Percentiles rank a stretch among this genome's conserved stretches.
phyloP scores from a whole-genome alignment of 2,113 vertebrate genomes.

The Phrynosoma blainvillii region DNA sequence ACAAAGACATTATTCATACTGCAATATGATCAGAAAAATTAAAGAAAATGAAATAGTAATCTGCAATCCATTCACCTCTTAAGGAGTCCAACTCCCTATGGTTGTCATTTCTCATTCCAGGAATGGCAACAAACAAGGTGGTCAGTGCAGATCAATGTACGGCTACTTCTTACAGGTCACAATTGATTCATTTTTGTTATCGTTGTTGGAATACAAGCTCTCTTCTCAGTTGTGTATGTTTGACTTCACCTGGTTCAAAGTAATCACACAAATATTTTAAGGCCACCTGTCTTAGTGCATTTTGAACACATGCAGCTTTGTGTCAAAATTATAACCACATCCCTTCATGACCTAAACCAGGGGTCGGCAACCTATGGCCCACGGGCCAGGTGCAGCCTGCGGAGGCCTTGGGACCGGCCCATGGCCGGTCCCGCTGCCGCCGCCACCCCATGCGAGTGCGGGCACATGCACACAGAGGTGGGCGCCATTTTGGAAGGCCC shows the following conservation, averaged over 20 bases:
- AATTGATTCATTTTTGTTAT: not conserved
- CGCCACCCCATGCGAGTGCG: no score
- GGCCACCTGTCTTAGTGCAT: not conserved
- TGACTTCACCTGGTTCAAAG: not conserved
- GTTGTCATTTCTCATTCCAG: not conserved
- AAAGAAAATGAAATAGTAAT: not conserved
- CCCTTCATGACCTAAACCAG: no score
- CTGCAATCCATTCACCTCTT: not conserved
- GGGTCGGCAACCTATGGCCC: no score
- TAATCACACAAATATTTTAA: not conserved
- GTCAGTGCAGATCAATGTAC: not conserved
- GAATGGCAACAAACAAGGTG: not conserved
- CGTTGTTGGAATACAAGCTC: not conserved
- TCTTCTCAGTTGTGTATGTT: not conserved
- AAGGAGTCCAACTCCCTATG: not conserved
- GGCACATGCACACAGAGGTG: no score
- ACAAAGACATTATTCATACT: not conserved
- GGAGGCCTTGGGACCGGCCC: no score
- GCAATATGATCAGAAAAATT: not conserved
- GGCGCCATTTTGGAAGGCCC: no score
- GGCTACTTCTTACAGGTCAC: not conserved
- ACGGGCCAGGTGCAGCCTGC: no score
- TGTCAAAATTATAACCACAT: not conserved
- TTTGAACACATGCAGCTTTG: not conserved
- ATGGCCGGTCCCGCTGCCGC: no score